Conservation (phyloP, 2,888 invertebrate species). For the Metallyticus violacea region DNA sequence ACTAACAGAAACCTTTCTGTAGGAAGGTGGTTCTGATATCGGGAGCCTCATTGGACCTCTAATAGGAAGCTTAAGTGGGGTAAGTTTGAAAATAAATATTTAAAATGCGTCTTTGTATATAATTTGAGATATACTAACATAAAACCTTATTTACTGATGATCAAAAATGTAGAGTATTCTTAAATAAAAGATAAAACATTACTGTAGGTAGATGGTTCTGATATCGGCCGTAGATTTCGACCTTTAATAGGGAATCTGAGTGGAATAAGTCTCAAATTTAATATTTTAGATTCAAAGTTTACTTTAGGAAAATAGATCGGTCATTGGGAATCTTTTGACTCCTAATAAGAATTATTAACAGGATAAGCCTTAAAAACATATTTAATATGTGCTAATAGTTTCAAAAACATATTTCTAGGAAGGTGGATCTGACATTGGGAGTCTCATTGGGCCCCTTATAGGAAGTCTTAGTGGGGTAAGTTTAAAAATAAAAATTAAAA, state of each 20-base stretch:
- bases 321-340: neutral
- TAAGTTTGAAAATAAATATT: neutral
- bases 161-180: neutral
- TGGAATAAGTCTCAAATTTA: constrained; percentile 20
- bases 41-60: constrained; percentile 12
- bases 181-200: neutral
- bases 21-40: constrained; percentile 1
- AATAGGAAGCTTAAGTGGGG: constrained; percentile 22
- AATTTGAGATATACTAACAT: neutral
- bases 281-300: neutral
- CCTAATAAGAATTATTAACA: constrained; percentile 14
- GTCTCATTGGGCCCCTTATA: neutral
- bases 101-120: neutral
- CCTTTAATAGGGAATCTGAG: constrained; percentile 19
- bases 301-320: neutral
- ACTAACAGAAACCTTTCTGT: neutral
- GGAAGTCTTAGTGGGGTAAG: neutral
- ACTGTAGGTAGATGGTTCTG: neutral
- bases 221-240: neutral
- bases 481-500: neutral
- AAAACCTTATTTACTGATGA: neutral
- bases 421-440: neutral
- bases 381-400: neutral
- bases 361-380: constrained; percentile 24
- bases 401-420: neutral